Evolutionary conservation across 2,113 vertebrate genomes (phyloP), one percentile per base, ranked within the genome.

Genomic region (Amphiprion percula): DNA sequence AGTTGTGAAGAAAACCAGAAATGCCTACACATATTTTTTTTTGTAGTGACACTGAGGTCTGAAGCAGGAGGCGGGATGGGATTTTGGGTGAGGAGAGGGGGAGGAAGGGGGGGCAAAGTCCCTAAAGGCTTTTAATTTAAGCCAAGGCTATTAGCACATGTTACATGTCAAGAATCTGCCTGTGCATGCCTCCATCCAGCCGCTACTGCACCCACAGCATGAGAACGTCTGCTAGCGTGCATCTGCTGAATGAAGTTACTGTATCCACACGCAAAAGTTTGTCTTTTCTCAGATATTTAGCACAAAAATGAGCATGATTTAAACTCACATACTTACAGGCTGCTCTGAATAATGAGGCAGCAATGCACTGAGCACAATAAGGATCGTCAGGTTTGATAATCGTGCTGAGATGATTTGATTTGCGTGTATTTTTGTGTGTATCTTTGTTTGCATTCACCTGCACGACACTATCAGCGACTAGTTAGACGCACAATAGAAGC

Each of bases 91-190:
- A 44, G 41, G 33, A 37, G 7, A 37, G 33, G 33, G 1, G 8
- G 33, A 9, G 9, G 50, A 37, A 10, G 33, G 9, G 39, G 61
- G 68, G 6, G n/a, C 30, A 68, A 72, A 78, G 68, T 91, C 90
- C 93, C 92, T 85, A 39, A 88, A 92, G 91, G 91, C 87, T 75
- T 93, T 91, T 88, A 84, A 94, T 90, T 88, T 91, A 92, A 90
- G 85, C 80, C 54, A 30, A 74, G 74, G 84, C 86, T 91, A 93
- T 95, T 93, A 95, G 92, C 90, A 92, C 92, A 90, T 93, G 90
- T 93, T 93, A 92, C 88, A 94, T 92, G 92, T 93, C 91, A 93
- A 89, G 89, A 89, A 90, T 90, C 86, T 89, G 84, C 85, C 81
- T 75, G 79, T 77, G 81, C 90, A 90, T 82, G 91, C 87, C 85